Conservation (phyloP, 2,113 vertebrate species). For the Turdus rufiventris region DNA sequence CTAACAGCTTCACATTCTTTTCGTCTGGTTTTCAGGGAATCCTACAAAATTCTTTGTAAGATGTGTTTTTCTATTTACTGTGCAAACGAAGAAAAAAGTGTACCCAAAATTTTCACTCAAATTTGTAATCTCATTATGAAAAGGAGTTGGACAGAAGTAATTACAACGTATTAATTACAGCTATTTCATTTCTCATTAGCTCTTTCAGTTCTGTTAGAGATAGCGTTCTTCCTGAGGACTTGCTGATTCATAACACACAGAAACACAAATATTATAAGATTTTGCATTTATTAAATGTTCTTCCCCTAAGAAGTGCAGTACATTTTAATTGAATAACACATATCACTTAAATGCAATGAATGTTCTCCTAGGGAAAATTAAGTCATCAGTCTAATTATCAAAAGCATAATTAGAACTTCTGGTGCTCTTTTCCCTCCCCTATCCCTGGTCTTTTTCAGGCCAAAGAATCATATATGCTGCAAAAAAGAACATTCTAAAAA, state of each 20-base stretch:
- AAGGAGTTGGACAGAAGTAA: neutral
- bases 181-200: neutral
- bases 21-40: neutral
- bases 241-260: neutral
- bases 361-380: neutral
- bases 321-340: neutral
- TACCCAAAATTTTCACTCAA: neutral
- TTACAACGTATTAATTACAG: neutral
- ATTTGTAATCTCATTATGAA: neutral
- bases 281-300: neutral
- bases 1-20: neutral
- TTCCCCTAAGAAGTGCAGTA: neutral
- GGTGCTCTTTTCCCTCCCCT: neutral
- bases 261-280: neutral
- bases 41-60: neutral
- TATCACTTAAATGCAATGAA: neutral
- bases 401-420: neutral
- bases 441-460: neutral
- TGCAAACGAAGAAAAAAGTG: neutral
- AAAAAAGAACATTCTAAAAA: neutral
- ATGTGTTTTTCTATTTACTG: neutral
- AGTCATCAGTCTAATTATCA: neutral
- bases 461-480: rapidly evolving
- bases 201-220: neutral
- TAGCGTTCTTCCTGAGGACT: neutral